phyloP scores from a whole-genome alignment of 2,888 invertebrate species.

The Platycheirus albimanus region DNA sequence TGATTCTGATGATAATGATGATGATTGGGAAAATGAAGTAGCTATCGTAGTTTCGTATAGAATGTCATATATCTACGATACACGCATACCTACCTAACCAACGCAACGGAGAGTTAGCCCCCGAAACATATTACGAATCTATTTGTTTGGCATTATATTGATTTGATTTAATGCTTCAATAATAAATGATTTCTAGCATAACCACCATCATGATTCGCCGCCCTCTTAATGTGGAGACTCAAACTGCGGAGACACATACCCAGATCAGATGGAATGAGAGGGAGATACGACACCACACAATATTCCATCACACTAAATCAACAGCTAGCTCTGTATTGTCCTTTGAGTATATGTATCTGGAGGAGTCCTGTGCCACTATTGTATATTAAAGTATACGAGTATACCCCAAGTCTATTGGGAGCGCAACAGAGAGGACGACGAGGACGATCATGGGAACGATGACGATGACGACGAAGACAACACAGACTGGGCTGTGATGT shows the following conservation, averaged over 20 bases:
- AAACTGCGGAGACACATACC: too few species aligned
- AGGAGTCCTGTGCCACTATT: neutral
- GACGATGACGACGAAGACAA: too few species aligned
- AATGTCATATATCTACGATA: conserved; percentile 22
- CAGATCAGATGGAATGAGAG: too few species aligned
- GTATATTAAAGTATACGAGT: neutral
- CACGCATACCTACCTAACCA: neutral
- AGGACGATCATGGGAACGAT: too few species aligned
- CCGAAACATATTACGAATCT: conserved; percentile 57
- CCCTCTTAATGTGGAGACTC: conserved; percentile 18
- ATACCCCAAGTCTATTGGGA: conserved; percentile 26
- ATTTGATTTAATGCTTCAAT: conserved; percentile 71
- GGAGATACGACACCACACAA: too few species aligned
- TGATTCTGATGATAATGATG: too few species aligned
- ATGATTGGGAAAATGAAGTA: conserved; percentile 24
- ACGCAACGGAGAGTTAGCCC: neutral
- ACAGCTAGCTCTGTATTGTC: conserved; percentile 38
- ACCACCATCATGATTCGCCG: conserved; percentile 28
- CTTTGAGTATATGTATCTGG: conserved; percentile 3
- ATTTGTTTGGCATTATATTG: conserved; percentile 65
- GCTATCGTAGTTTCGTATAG: conserved; percentile 4
- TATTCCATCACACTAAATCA: conserved; percentile 70
- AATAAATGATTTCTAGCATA: conserved; percentile 62
- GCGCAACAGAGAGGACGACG: conserved; percentile 27
- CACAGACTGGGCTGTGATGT: conserved; percentile 3